Evolutionary conservation across 2,888 invertebrate species (phyloP), one percentile per base, ranked within the genome.

Genomic region (Caenorhabditis drosophilae): DNA sequence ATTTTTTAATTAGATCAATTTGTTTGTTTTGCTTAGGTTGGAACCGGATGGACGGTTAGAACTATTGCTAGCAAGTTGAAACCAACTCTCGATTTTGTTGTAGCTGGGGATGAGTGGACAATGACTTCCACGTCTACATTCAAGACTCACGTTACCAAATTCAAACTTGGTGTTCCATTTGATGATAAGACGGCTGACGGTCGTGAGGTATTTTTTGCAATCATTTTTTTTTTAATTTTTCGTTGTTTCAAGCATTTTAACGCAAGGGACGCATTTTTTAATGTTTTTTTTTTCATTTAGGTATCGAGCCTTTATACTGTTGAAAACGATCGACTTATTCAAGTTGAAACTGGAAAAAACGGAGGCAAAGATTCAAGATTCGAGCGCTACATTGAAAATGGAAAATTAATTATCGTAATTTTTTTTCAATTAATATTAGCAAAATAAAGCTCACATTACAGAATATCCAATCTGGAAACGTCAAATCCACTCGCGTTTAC

Each of bases 141-240:
- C 77, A 82, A 83, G 71, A 80, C 75, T 55, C 70, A 73, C 62
- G 69, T 67, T 31, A 51, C 62, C 60, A 75, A 77, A 53, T 83
- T 77, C 58, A 75, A 76, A 50, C 49, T 83, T 38, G 80, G 77
- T 52, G 56, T 60, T 25, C 67, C 70, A 47, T 62, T 62, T 52
- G 80, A 82, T 22, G 76, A 79, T 48, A 73, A 71, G 52, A 83
- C 82, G 27, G 74, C 76, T 35, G 82, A 83, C 54, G 83, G 83
- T 25, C 77, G 82, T 50, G 67, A 73, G 15, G 69, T n/a, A n/a
- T n/a, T n/a, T n/a, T n/a, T n/a, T n/a, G n/a, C n/a, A n/a, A n/a
- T 82, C 22, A 75, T 60, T 54, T 46, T 20, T 11, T 35, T 11
- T 42, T 12, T 46, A n/a, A n/a, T n/a, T n/a, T n/a, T n/a, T n/a